phyloP scores from a whole-genome alignment of 2,888 invertebrate species.

The Chymomyza procnemis region DNA sequence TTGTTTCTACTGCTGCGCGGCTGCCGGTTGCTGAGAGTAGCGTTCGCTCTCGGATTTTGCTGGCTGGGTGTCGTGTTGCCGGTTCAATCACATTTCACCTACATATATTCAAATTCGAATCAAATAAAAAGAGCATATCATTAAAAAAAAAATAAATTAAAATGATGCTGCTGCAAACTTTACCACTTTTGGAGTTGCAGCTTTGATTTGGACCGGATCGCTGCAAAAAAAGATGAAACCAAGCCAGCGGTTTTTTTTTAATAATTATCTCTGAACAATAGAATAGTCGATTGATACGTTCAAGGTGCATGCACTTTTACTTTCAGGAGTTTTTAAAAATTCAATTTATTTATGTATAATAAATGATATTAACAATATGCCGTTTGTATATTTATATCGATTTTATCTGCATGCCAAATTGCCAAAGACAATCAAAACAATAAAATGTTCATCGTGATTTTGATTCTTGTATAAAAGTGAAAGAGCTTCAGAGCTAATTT shows the following conservation, averaged over 20 bases:
- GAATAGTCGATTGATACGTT: neutral
- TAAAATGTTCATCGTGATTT: too few species aligned
- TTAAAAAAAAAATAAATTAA: slow-evolving; percentile 7
- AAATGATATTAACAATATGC: too few species aligned
- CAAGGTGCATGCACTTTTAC: neutral
- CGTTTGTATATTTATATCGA: too few species aligned
- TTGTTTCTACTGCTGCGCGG: slow-evolving; percentile 6
- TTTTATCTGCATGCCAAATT: too few species aligned
- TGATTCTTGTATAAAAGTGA: too few species aligned
- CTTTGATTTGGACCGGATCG: neutral
- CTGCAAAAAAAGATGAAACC: neutral
- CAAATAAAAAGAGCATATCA: slow-evolving; percentile 4
- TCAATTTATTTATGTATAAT: too few species aligned
- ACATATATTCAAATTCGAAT: slow-evolving; percentile 56
- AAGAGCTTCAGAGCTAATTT: too few species aligned
- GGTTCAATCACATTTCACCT: slow-evolving; percentile 67
- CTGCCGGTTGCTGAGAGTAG: slow-evolving; percentile 13
- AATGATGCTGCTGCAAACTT: slow-evolving; percentile 6
- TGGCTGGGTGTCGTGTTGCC: slow-evolving; percentile 29
- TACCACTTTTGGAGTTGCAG: neutral
- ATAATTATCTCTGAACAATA: slow-evolving; percentile 5
- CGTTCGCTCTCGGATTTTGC: slow-evolving; percentile 2
- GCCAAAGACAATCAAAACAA: too few species aligned
- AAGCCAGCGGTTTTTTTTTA: neutral
- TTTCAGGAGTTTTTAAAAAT: neutral